These are phyloP conservation scores for Monopterus albus DNA, from an alignment of 2,113 vertebrate genomes.

Conservation along the genomic window DNA sequence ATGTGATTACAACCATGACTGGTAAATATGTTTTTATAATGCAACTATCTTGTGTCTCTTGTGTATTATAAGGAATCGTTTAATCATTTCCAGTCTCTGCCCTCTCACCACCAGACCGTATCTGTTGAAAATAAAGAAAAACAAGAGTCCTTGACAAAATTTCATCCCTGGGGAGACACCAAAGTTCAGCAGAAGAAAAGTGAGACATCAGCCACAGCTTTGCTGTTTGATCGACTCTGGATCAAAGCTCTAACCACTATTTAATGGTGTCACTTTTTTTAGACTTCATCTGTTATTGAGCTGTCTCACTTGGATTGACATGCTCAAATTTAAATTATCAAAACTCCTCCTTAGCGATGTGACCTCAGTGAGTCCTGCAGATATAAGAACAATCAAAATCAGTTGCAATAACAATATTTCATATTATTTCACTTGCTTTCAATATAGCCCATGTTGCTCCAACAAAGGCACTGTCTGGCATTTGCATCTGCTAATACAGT, in stretches of 20 bases:
- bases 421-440: slow-evolving; percentile 56
- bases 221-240: slow-evolving; percentile 18
- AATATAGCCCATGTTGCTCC: slow-evolving; percentile 55
- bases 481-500: slow-evolving; percentile 70
- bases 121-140: neutral
- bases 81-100: neutral
- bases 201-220: slow-evolving; percentile 5
- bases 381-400: slow-evolving; percentile 41
- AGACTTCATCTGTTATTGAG: slow-evolving; percentile 50
- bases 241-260: slow-evolving; percentile 22
- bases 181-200: slow-evolving; percentile 22
- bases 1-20: too few species aligned
- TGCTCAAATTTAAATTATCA: slow-evolving; percentile 47
- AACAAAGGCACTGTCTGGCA: slow-evolving; percentile 61
- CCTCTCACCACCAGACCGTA: neutral
- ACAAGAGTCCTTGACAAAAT: neutral
- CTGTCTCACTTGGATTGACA: slow-evolving; percentile 49
- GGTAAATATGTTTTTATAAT: too few species aligned
- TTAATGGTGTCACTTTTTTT: slow-evolving; percentile 23
- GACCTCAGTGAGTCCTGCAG: slow-evolving; percentile 47
- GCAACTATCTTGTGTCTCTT: too few species aligned
- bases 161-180: neutral
- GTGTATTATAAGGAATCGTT: too few species aligned
- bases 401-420: slow-evolving; percentile 51
- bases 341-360: slow-evolving; percentile 35